phyloP scores from a whole-genome alignment of 2,113 vertebrate genomes.

The Copsychus sechellarum region DNA sequence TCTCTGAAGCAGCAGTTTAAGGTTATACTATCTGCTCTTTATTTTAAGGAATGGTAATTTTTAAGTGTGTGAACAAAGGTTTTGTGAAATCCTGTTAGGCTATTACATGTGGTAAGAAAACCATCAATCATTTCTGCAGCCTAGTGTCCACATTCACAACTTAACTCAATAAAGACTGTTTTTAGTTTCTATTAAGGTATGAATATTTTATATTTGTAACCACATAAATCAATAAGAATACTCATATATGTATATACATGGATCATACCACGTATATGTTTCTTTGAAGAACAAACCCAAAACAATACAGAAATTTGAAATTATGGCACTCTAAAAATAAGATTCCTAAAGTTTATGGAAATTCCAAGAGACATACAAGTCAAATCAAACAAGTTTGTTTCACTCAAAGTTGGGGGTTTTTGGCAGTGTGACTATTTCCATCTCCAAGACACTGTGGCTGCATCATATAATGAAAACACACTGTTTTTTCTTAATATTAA shows the following conservation, averaged over 20 bases:
- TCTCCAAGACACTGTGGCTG: background rate
- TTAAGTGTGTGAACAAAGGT: slow-evolving; percentile 48
- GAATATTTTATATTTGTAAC: slow-evolving; percentile 53
- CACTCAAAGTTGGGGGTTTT: background rate
- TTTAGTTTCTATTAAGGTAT: slow-evolving; percentile 64
- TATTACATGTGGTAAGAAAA: slow-evolving; percentile 43
- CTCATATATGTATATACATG: background rate
- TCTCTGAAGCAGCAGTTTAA: background rate
- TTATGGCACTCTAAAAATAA: background rate
- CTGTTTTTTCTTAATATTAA: background rate
- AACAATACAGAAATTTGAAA: background rate
- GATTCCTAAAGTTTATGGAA: background rate
- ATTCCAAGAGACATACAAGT: background rate
- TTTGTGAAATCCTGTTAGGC: slow-evolving; percentile 61
- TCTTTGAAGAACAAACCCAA: background rate
- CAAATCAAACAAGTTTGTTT: background rate
- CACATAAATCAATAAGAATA: slow-evolving; percentile 6
- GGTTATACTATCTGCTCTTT: background rate
- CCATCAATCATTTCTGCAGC: slow-evolving; percentile 68
- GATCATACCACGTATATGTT: background rate
- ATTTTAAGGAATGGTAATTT: slow-evolving; percentile 42
- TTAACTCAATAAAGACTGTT: slow-evolving; percentile 62
- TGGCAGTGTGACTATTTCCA: background rate
- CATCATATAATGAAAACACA: background rate
- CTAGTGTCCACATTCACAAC: slow-evolving; percentile 29